Percentiles rank a stretch among this genome's conserved stretches.
Evolutionary conservation across 2,113 vertebrate genomes (phyloP).

Genomic region (Pedetes capensis): DNA sequence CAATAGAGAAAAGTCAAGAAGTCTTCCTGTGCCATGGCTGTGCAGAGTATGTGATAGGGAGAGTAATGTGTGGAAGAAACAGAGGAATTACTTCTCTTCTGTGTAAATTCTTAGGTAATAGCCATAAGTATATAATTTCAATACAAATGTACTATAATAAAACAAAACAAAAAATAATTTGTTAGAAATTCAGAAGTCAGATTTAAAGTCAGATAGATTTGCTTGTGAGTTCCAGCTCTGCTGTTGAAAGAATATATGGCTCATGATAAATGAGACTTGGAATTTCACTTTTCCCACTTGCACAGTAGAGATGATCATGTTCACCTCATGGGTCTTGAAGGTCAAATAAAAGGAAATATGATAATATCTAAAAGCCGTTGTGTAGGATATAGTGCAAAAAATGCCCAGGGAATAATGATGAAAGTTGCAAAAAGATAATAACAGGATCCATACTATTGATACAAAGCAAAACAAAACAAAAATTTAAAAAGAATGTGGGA

Average conservation of each 20-base stretch:
- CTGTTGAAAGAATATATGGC: neutral
- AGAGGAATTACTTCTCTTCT: neutral
- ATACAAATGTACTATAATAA: neutral
- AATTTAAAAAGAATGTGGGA: neutral
- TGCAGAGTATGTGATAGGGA: neutral
- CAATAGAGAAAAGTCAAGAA: neutral
- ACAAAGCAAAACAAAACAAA: neutral
- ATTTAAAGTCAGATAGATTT: neutral
- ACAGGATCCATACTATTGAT: neutral
- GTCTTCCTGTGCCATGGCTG: neutral
- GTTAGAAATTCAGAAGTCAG: neutral
- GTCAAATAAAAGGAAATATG: neutral
- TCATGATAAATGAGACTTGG: neutral
- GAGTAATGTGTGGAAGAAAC: neutral
- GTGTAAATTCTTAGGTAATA: neutral
- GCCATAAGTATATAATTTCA: neutral
- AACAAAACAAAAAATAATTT: neutral
- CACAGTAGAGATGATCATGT: neutral
- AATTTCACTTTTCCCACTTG: neutral
- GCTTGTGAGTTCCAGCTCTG: neutral
- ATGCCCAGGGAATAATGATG: neutral
- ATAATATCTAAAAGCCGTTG: neutral
- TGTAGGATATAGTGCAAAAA: neutral
- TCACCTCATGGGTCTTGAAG: neutral
- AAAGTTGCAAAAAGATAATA: neutral